phyloP scores from a whole-genome alignment of 2,888 invertebrate species.

The Diaprepes abbreviatus region DNA sequence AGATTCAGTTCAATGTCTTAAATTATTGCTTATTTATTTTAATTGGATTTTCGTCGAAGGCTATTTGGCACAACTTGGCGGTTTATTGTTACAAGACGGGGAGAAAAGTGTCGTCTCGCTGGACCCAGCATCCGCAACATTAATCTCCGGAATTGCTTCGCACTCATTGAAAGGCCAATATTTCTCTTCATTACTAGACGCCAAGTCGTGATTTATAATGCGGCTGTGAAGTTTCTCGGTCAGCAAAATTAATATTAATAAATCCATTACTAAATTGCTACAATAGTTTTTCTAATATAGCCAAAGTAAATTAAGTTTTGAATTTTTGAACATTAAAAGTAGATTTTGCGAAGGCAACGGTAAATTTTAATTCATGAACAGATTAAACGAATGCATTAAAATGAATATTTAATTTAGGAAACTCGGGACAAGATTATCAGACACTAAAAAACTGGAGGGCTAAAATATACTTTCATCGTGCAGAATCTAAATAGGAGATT shows the following conservation, averaged over 20 bases:
- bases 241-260: constrained; percentile 48
- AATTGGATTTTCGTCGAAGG: constrained; percentile 1
- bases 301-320: not conserved
- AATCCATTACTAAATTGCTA: constrained; percentile 46
- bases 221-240: constrained; percentile 39
- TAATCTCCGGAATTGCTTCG: constrained; percentile 64
- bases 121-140: constrained; percentile 51
- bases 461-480: too few relatives aligned
- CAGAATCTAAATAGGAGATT: too few relatives aligned
- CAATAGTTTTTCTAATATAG: constrained; percentile 9
- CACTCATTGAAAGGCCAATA: constrained; percentile 60
- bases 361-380: too few relatives aligned
- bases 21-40: constrained; percentile 14
- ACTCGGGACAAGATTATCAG: too few relatives aligned
- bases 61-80: constrained; percentile 34
- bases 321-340: too few relatives aligned
- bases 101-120: constrained; percentile 42
- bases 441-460: too few relatives aligned
- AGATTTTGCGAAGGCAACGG: too few relatives aligned
- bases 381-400: too few relatives aligned
- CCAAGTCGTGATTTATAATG: constrained; percentile 57
- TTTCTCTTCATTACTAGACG: constrained; percentile 63
- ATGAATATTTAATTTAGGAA: too few relatives aligned
- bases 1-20: too few relatives aligned
- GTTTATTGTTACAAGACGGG: constrained; percentile 28